Conservation (phyloP, 2,888 invertebrate genomes). For the Zygothrica quintamaculata region DNA sequence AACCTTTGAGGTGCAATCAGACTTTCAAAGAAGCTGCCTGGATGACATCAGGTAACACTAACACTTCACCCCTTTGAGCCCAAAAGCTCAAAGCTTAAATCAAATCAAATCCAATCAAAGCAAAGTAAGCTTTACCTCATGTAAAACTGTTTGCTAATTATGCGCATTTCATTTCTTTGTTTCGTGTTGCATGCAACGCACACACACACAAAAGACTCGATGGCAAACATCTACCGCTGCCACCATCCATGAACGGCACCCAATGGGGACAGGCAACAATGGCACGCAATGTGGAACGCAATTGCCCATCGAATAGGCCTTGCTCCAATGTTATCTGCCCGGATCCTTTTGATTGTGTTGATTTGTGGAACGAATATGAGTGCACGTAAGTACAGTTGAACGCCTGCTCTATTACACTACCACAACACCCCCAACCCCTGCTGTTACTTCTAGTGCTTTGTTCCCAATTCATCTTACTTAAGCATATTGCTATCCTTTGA, state of each 20-base stretch:
- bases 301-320: slow-evolving; percentile 97
- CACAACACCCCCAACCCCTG: background rate
- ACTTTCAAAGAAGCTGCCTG: slow-evolving; percentile 94
- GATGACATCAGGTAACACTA: slow-evolving; percentile 86
- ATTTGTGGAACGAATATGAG: slow-evolving; percentile 98
- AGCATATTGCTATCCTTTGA: too few relatives aligned
- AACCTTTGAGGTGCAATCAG: slow-evolving; percentile 96
- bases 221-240: slow-evolving; percentile 96
- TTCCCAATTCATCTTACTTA: too few relatives aligned
- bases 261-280: slow-evolving; percentile 98
- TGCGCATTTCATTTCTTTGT: slow-evolving; percentile 20
- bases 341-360: slow-evolving; percentile 97
- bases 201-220: slow-evolving; percentile 88
- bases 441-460: background rate
- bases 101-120: too few relatives aligned
- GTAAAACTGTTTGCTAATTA: slow-evolving; percentile 24
- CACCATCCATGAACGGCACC: slow-evolving; percentile 96
- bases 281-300: slow-evolving; percentile 94
- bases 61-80: background rate
- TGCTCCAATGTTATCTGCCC: slow-evolving; percentile 97
- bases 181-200: slow-evolving; percentile 1
- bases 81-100: background rate
- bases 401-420: background rate
- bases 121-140: too few relatives aligned
- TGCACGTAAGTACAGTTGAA: slow-evolving; percentile 93